Evolutionary conservation across 1,140 invertebrate genomes (phyloP).

Genomic region (Brachionus rotundiformis): DNA sequence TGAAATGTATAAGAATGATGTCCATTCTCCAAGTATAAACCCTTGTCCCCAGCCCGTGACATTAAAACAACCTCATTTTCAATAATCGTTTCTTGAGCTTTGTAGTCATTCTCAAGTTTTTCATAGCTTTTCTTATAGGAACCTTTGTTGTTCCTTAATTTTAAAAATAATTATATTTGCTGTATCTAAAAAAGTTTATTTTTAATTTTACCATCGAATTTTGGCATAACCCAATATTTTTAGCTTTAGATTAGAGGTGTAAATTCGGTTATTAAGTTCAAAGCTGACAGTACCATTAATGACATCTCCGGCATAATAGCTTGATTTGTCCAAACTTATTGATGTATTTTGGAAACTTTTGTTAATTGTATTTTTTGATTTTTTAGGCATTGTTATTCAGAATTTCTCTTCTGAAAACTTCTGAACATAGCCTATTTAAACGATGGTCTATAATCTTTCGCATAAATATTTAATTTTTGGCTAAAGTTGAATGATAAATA

Average conservation of each 20-base stretch:
- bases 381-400: neutral
- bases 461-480: neutral
- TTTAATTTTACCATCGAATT: slow-evolving; percentile 31
- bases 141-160: slow-evolving; percentile 22
- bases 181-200: too few species aligned
- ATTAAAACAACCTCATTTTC: slow-evolving; percentile 24
- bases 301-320: slow-evolving; percentile 21
- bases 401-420: neutral
- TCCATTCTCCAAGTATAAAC: slow-evolving; percentile 10
- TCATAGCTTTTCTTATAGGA: neutral
- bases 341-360: slow-evolving; percentile 23
- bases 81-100: slow-evolving; percentile 20
- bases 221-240: slow-evolving; percentile 34
- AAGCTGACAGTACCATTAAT: slow-evolving; percentile 18
- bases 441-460: neutral
- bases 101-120: slow-evolving; percentile 35
- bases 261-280: slow-evolving; percentile 7
- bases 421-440: neutral
- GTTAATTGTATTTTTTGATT: slow-evolving; percentile 28
- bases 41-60: neutral
- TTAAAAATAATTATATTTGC: too few species aligned
- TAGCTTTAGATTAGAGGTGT: slow-evolving; percentile 2
- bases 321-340: neutral
- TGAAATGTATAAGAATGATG: slow-evolving; percentile 41
- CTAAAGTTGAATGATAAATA: neutral